Base-by-base conservation (phyloP, 2,797 vertebrate species). In the Arnoldichthys spilopterus region DNA sequence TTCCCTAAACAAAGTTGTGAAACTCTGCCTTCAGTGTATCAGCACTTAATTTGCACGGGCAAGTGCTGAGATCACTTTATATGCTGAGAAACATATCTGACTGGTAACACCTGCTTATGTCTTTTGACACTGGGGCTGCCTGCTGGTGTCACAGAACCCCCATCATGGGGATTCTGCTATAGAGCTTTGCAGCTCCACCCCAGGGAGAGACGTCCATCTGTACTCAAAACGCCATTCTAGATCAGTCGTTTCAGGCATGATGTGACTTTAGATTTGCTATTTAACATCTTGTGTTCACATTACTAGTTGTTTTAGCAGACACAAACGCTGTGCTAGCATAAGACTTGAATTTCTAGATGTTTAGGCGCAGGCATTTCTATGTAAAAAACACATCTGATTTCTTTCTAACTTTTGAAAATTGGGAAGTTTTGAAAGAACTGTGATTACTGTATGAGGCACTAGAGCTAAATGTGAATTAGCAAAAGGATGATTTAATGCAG, bases 61-160 rank as follows among this genome's bases (percentile, higher is more conserved):
- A 64, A 20, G 13, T 49, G n/a, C n/a, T 77, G 26, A 59, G 4
- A 54, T 49, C 47, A 69, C 7, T 47, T 77, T 32, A 43, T 28
- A 47, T 54, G 56, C 26, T 28, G 32, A 54, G 45, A 51, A 37
- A 72, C 18, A 22, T 16, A 4, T 69, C 40, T 49, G 15, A 30
- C 15, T 69, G 20, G 64, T 69, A n/a, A 69, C 58, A 72, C 68
- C 59, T 72, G 68, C 68, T 72, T 18, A 72, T 32, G 70, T 64
- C 59, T 64, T 77, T 71, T 28, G 22, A 71, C 67, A 72, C 18
- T n/a, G 20, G 45, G 45, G 4, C 58, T 53, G 47, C 49, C 22
- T 69, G 13, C 66, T 34, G 16, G 30, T 32, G 59, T 62, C 59
- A 62, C 59, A 18, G 30, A 62, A 61, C 34, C 16, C 54, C 18